Evolutionary conservation across 2,797 vertebrate genomes (phyloP).

Genomic region (Crocidura indochinensis): DNA sequence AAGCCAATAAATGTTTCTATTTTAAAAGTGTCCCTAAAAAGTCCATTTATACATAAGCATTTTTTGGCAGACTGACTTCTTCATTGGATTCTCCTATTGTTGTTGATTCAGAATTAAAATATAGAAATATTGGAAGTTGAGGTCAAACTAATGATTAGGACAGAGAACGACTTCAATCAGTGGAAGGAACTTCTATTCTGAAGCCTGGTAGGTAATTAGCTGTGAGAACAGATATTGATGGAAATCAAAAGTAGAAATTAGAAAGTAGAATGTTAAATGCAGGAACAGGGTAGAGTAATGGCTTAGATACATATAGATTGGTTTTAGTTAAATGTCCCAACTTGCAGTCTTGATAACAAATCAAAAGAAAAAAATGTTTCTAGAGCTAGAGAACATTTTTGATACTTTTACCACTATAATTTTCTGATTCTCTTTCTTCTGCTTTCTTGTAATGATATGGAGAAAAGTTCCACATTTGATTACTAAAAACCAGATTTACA

Average conservation of each 20-base stretch:
- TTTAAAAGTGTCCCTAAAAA: not conserved
- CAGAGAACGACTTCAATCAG: not conserved
- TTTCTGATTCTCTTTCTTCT: conserved; percentile 78
- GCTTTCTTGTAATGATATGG: conserved; percentile 83
- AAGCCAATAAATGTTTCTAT: not conserved
- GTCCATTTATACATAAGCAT: not conserved
- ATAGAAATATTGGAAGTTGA: no score
- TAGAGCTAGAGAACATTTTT: conserved; percentile 87
- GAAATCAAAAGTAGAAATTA: conserved; percentile 79
- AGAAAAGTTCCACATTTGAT: conserved; percentile 78
- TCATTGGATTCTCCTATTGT: no score
- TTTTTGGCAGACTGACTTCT: not conserved
- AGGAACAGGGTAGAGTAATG: conserved; percentile 74
- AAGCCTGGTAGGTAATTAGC: not conserved
- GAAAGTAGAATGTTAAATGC: conserved; percentile 51
- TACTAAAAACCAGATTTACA: conserved; percentile 82
- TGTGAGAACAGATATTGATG: conserved; percentile 56
- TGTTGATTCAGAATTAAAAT: no score
- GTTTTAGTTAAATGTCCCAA: conserved; percentile 81
- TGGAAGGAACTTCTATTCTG: not conserved
- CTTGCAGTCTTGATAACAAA: conserved; percentile 87
- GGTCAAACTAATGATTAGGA: no score
- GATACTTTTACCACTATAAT: conserved; percentile 81
- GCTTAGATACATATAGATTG: conserved; percentile 73
- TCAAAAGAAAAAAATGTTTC: conserved; percentile 87